A percentile compares a stretch with the other conserved stretches of the same genome.
Conservation (phyloP, 2,888 invertebrate genomes). For the Vesta saturnalis region DNA sequence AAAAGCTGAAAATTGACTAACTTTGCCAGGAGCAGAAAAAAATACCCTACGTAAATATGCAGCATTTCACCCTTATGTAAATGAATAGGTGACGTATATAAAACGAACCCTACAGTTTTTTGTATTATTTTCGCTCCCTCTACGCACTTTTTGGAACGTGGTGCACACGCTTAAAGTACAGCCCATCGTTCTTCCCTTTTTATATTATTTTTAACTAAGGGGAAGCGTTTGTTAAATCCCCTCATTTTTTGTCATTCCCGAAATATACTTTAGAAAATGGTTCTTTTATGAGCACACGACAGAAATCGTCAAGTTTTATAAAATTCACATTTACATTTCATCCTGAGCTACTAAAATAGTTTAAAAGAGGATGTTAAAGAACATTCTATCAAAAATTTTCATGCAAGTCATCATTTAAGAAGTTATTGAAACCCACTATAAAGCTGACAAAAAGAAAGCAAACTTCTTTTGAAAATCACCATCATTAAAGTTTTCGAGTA, state of each 20-base stretch:
- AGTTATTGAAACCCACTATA: constrained; percentile 25
- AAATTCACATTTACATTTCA: constrained; percentile 3
- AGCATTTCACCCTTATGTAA: constrained; percentile 39
- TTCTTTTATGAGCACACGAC: constrained; percentile 39
- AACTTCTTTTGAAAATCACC: constrained; percentile 30
- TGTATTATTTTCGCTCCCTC: constrained; percentile 39
- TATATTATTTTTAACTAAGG: constrained; percentile 47
- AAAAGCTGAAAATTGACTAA: constrained; percentile 10
- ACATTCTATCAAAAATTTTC: constrained; percentile 42
- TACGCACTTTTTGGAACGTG: constrained; percentile 43
- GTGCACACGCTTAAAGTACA: constrained; percentile 47
- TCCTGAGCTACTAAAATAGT: not conserved
- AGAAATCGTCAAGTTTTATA: constrained; percentile 8
- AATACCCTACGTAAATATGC: constrained; percentile 30
- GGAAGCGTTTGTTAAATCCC: constrained; percentile 35
- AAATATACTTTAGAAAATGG: constrained; percentile 44
- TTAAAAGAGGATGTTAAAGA: constrained; percentile 24
- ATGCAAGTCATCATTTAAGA: constrained; percentile 42
- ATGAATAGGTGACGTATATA: constrained; percentile 37
- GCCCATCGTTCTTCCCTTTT: constrained; percentile 46
- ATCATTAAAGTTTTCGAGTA: constrained; percentile 33
- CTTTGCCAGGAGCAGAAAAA: constrained; percentile 14
- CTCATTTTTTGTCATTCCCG: constrained; percentile 41
- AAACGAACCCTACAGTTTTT: constrained; percentile 44
- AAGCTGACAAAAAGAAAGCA: constrained; percentile 25